Base-by-base conservation (phyloP, 1,140 invertebrate species). In the Drosophila ananassae region DNA sequence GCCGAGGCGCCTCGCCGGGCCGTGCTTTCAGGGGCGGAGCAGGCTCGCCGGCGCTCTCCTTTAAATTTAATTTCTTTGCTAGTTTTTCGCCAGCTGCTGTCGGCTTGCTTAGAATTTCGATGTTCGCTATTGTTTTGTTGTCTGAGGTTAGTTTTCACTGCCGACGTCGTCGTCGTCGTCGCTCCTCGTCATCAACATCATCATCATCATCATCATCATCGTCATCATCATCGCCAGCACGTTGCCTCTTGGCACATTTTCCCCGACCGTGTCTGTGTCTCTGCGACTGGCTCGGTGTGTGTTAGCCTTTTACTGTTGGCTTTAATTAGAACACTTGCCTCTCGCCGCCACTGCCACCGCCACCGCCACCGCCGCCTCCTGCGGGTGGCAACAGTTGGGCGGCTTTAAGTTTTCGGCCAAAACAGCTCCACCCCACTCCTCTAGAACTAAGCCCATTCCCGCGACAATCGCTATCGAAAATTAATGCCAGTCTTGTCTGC, bases 61-160 rank as follows among this genome's bases (percentile, higher is more conserved):
- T 87, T 87, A 87, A 87, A 87, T 89, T 87, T 89, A 89, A 87
- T 87, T 89, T 89, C 78, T 87, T 85, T 82, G 82, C 74, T 89
- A 89, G 78, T 87, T 82, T 82, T 89, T 60, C 48, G 61, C 52
- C 71, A 55, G 59, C 58, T 51, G 57, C 21, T 74, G 72, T 73
- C 71, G 72, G 71, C 59, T 58, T 87, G 83, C 82, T 89, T 89
- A 87, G 82, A 85, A 89, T 89, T 89, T 89, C 82, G 79, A 82
- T 87, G 89, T 87, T 89, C 82, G 79, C 79, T 87, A 87, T 87
- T 89, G 83, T 89, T 69, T 87, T 87, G 82, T 87, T 87, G 82
- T 87, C 82, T 87, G 83, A 87, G 82, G 82, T 87, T 87, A 87
- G 82, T 87, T 87, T 85, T 87, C 83, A 87, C 78, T 85, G 82